Percentiles rank a stretch among this genome's conserved stretches.
phyloP scores from a whole-genome alignment of 2,797 vertebrate genomes.

The Scolopax rusticola region DNA sequence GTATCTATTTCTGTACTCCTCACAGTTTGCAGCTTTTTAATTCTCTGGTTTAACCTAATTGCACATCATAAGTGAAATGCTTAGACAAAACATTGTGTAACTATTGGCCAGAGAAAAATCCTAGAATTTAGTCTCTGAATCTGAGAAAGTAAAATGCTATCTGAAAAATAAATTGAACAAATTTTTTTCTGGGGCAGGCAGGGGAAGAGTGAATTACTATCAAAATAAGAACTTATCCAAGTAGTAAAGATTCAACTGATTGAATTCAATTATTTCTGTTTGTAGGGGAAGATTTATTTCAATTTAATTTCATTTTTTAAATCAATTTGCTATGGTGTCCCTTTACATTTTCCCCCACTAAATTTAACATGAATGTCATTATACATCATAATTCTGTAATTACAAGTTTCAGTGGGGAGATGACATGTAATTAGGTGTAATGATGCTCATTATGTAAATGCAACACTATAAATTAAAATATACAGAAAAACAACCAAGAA shows the following conservation, averaged over 20 bases:
- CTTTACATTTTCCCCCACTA: not conserved
- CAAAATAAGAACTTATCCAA: not conserved
- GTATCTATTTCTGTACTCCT: constrained; percentile 27
- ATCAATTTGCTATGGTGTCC: not conserved
- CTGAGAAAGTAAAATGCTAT: not conserved
- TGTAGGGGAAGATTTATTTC: not conserved
- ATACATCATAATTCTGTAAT: constrained; percentile 54
- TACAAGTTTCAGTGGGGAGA: constrained; percentile 51
- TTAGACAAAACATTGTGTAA: not conserved
- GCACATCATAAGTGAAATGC: constrained; percentile 6
- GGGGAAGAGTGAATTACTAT: not conserved
- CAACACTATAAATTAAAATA: constrained; percentile 31
- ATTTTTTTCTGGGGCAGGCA: not conserved
- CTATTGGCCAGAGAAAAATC: not conserved
- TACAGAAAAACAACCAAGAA: not conserved
- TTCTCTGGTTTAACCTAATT: constrained; percentile 38
- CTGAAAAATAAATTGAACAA: not conserved
- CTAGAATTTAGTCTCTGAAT: not conserved
- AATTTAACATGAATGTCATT: constrained; percentile 20
- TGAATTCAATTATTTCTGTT: not conserved
- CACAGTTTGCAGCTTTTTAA: not conserved
- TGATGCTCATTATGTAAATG: constrained; percentile 48
- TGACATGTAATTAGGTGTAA: constrained; percentile 52
- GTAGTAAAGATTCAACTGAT: not conserved
- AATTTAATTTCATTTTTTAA: not conserved